Conservation (phyloP, 2,888 invertebrate genomes). For the Branchinecta sandiegonensis region DNA sequence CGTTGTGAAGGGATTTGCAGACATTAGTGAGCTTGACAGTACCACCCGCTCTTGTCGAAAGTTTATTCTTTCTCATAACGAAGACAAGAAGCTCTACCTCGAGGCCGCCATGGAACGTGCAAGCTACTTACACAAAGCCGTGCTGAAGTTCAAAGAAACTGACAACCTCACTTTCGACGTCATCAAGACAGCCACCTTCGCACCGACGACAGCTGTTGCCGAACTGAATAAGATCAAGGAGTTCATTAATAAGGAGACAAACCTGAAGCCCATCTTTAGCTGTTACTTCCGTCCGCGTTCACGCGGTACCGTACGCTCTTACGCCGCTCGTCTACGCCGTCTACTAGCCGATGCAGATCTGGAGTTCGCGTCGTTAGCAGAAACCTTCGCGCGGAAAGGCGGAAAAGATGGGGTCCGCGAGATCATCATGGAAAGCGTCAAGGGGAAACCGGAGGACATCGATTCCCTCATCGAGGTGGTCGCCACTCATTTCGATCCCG, state of each 20-base stretch:
- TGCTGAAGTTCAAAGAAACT: neutral
- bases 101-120: neutral
- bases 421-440: neutral
- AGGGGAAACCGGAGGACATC: conserved; percentile 8
- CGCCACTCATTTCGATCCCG: conserved; percentile 8
- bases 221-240: conserved; percentile 12
- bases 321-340: neutral
- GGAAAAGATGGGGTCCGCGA: conserved; percentile 16
- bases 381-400: conserved; percentile 10
- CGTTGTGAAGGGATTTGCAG: neutral
- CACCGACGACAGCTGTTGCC: neutral
- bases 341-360: neutral
- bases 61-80: neutral
- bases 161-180: neutral
- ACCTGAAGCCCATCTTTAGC: conserved; percentile 9
- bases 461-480: neutral
- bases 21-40: neutral
- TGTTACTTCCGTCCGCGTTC: neutral
- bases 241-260: neutral
- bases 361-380: neutral
- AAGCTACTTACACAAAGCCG: neutral
- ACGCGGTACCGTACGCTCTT: neutral
- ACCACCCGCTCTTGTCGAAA: conserved; percentile 1
- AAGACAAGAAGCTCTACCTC: neutral
- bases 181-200: neutral